Evolutionary conservation across 2,888 invertebrate species (phyloP).

Genomic region (Resseliella maxima): DNA sequence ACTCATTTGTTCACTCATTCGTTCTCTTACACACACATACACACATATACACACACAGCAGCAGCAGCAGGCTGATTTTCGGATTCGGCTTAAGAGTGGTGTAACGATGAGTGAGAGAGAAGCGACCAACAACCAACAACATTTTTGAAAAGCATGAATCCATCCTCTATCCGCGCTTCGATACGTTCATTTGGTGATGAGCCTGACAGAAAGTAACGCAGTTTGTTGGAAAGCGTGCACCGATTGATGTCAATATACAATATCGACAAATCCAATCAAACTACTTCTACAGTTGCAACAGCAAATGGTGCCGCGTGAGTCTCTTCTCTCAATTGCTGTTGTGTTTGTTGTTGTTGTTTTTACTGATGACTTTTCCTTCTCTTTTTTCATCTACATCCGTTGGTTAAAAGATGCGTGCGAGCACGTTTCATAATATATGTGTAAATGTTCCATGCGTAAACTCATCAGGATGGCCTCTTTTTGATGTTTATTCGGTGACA

Average conservation of each 20-base stretch:
- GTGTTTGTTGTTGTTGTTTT: too few relatives aligned
- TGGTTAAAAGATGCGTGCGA: not conserved
- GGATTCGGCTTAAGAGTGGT: not conserved
- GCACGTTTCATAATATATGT: not conserved
- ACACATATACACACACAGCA: too few relatives aligned
- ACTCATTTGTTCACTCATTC: not conserved
- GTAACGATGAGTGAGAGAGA: not conserved
- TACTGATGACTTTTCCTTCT: not conserved
- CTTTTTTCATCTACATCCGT: too few relatives aligned
- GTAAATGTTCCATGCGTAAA: not conserved
- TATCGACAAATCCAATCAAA: conserved; percentile 34
- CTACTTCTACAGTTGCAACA: not conserved
- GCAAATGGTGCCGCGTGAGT: not conserved
- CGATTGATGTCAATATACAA: not conserved
- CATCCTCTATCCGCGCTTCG: not conserved
- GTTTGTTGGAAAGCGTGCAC: conserved; percentile 1
- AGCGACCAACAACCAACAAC: not conserved
- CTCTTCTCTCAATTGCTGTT: too few relatives aligned
- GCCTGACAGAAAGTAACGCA: conserved; percentile 4
- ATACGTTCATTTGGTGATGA: not conserved
- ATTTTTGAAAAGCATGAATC: not conserved
- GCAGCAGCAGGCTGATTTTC: not conserved
- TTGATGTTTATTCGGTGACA: conserved; percentile 11
- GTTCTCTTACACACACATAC: not conserved
- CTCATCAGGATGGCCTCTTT: not conserved